Evolutionary conservation across 2,888 invertebrate genomes (phyloP).

Genomic region (Epistrophe eligans): DNA sequence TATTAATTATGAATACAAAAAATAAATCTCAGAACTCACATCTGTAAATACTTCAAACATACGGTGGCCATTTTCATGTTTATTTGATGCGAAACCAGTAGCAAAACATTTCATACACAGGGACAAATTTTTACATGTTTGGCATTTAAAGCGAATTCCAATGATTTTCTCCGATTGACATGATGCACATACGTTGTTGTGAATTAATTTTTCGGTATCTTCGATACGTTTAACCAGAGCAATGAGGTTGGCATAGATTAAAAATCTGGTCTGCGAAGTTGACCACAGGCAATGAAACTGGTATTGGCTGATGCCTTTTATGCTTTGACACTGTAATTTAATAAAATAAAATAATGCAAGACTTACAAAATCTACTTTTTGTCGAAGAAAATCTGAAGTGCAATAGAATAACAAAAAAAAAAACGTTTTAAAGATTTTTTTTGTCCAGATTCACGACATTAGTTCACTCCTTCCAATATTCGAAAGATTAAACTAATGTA

Average conservation of each 20-base stretch:
- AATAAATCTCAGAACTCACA: constrained; percentile 71
- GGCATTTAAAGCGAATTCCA: constrained; percentile 83
- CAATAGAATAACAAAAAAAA: too few relatives aligned
- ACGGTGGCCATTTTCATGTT: constrained; percentile 81
- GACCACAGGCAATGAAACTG: constrained; percentile 83
- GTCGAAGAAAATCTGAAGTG: neutral
- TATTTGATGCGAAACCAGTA: constrained; percentile 79
- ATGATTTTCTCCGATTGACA: constrained; percentile 81
- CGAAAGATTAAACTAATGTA: too few relatives aligned
- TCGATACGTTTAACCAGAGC: constrained; percentile 82
- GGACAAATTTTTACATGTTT: constrained; percentile 81
- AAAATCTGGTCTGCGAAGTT: constrained; percentile 80
- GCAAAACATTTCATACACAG: constrained; percentile 83
- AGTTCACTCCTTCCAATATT: too few relatives aligned
- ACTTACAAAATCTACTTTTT: neutral
- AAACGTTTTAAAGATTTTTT: too few relatives aligned
- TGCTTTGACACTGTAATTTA: constrained; percentile 78
- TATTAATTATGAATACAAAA: neutral
- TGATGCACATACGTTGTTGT: constrained; percentile 80
- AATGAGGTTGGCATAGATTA: constrained; percentile 82
- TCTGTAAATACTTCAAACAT: constrained; percentile 83
- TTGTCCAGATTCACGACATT: too few relatives aligned
- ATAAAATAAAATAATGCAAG: neutral
- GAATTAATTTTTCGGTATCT: constrained; percentile 82
- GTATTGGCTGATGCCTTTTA: constrained; percentile 81